A percentile compares a stretch with the other conserved stretches of the same genome.
phyloP scores from a whole-genome alignment of 2,113 vertebrate species.

The Bufo bufo region DNA sequence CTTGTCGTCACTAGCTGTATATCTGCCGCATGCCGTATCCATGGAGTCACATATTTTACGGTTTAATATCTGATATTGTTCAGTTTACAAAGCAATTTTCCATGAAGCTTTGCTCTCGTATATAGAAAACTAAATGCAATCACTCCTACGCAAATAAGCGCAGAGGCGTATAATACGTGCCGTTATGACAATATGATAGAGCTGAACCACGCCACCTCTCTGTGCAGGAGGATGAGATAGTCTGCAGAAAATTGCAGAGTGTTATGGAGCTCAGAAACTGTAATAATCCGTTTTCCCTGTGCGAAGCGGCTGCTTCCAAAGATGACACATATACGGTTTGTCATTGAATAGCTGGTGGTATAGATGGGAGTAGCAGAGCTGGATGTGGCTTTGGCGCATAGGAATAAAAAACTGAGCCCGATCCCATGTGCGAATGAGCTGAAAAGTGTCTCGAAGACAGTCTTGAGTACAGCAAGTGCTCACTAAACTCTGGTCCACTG shows the following conservation, averaged over 20 bases:
- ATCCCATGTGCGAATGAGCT: too few species aligned
- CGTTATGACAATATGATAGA: slow-evolving; percentile 20
- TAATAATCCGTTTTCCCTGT: not conserved
- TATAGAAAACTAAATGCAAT: not conserved
- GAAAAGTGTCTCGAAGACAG: too few species aligned
- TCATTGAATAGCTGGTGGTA: not conserved
- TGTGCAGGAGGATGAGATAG: not conserved
- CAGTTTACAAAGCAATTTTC: not conserved
- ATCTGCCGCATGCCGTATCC: slow-evolving; percentile 1
- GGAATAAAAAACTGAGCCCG: too few species aligned
- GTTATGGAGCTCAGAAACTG: not conserved
- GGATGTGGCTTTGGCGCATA: not conserved
- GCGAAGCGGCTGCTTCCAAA: not conserved
- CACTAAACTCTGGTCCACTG: too few species aligned
- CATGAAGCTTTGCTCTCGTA: not conserved
- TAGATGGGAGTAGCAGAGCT: not conserved
- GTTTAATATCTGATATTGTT: slow-evolving; percentile 27
- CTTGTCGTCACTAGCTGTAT: not conserved
- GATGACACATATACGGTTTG: not conserved
- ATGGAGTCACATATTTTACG: slow-evolving; percentile 15
- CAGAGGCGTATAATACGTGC: not conserved
- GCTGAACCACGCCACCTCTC: not conserved
- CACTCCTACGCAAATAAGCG: slow-evolving; percentile 27
- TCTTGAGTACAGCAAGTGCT: too few species aligned
- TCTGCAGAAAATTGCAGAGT: not conserved